phyloP scores from a whole-genome alignment of 1,140 invertebrate genomes.

The Drosophila neocordata region DNA sequence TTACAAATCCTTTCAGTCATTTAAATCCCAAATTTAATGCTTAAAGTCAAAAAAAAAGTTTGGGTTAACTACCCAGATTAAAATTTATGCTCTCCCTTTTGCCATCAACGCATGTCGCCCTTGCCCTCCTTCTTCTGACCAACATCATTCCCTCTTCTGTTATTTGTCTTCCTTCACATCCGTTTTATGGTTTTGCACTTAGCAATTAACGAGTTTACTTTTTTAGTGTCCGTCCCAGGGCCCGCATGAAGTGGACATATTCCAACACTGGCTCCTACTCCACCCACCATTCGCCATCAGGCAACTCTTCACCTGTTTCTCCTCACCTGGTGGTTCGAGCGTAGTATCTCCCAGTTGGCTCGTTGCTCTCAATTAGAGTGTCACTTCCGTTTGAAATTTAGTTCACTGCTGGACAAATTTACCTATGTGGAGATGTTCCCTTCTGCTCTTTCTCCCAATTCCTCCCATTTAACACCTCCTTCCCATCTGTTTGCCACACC shows the following conservation, averaged over 20 bases:
- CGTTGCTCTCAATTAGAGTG: constrained; percentile 64
- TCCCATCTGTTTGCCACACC: constrained; percentile 3
- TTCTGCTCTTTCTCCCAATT: constrained; percentile 19
- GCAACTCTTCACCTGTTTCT: neutral
- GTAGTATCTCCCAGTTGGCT: constrained; percentile 59
- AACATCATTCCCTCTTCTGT: neutral
- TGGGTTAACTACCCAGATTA: neutral
- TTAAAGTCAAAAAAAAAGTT: neutral
- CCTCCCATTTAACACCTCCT: neutral
- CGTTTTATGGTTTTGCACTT: constrained; percentile 73
- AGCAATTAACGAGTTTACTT: constrained; percentile 75
- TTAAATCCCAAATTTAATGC: neutral
- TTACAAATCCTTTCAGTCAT: neutral
- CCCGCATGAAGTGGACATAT: constrained; percentile 55
- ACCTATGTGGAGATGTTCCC: constrained; percentile 49
- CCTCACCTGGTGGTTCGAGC: neutral
- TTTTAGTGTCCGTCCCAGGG: constrained; percentile 54
- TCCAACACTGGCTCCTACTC: neutral
- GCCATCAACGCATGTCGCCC: neutral
- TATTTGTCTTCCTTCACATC: constrained; percentile 17
- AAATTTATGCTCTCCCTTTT: constrained; percentile 7
- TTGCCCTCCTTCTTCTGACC: neutral
- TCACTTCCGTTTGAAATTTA: constrained; percentile 59
- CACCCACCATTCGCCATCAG: neutral
- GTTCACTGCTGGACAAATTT: constrained; percentile 62